A percentile compares a stretch with the other conserved stretches of the same genome.
Evolutionary conservation across 2,888 invertebrate species (phyloP).

Genomic region (Cheiracanthium punctorium): DNA sequence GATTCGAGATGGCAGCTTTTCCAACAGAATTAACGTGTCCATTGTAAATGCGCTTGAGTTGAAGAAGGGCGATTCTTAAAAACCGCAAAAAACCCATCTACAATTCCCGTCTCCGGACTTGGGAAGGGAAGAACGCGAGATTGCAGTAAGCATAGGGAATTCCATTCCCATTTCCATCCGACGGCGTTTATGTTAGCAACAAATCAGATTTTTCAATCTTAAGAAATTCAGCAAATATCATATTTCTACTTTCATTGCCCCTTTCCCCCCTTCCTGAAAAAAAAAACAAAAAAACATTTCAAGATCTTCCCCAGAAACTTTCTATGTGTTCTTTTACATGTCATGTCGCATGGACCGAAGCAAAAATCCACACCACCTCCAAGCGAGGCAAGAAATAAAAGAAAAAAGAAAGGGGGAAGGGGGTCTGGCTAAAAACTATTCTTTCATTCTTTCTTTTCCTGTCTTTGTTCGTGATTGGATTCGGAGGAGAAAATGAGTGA

Average conservation of each 20-base stretch:
- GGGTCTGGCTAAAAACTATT: constrained; percentile 9
- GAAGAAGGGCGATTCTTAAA: too few species aligned
- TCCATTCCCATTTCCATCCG: not conserved
- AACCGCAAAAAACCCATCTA: too few species aligned
- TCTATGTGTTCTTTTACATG: constrained; percentile 6
- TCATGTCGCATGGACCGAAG: not conserved
- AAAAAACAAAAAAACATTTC: not conserved
- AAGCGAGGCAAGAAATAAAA: not conserved
- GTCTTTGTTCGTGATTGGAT: constrained; percentile 67
- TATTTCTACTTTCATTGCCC: not conserved
- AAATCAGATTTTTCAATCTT: not conserved
- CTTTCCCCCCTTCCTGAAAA: too few species aligned
- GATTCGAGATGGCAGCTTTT: too few species aligned
- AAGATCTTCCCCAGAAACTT: not conserved
- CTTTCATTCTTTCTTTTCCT: constrained; percentile 34
- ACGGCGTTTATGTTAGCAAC: not conserved
- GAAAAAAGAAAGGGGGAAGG: not conserved
- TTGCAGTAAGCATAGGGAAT: too few species aligned
- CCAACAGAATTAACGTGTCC: too few species aligned
- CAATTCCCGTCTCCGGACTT: too few species aligned
- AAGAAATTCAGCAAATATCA: not conserved
- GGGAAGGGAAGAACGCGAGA: too few species aligned
- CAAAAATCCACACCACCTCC: not conserved
- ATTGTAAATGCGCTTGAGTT: too few species aligned
- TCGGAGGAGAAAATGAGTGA: constrained; percentile 67